phyloP scores from a whole-genome alignment of 2,113 vertebrate species.

The Struthidea cinerea region DNA sequence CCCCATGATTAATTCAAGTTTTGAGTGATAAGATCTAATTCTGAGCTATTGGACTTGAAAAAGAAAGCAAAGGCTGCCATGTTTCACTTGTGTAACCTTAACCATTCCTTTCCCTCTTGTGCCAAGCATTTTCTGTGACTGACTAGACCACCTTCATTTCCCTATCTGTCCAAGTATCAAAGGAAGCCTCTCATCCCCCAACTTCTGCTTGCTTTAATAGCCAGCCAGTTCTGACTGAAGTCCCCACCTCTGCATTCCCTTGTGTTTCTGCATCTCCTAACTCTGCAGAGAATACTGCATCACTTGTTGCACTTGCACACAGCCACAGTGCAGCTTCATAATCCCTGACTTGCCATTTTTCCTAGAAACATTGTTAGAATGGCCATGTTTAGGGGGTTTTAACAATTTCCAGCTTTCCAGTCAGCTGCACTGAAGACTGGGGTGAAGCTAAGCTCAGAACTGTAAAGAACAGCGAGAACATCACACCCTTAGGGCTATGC shows the following conservation, averaged over 20 bases:
- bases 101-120: not conserved
- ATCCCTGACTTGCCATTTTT: not conserved
- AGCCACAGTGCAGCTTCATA: not conserved
- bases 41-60: constrained; percentile 15
- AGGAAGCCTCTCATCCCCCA: not conserved
- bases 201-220: not conserved
- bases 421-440: not conserved
- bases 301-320: not conserved
- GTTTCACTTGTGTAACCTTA: constrained; percentile 1
- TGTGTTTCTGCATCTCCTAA: not conserved
- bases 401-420: not conserved
- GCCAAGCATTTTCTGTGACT: not conserved
- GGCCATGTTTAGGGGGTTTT: not conserved
- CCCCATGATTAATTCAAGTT: not conserved
- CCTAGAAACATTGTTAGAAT: not conserved
- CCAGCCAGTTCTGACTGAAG: not conserved
- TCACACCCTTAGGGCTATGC: not conserved
- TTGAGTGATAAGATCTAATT: constrained; percentile 35
- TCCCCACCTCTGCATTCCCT: not conserved
- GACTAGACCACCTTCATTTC: not conserved
- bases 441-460: not conserved
- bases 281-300: not conserved
- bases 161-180: not conserved
- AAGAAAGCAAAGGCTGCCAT: not conserved
- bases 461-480: not conserved